A percentile compares a stretch with the other conserved stretches of the same genome.
These are phyloP conservation scores for Heliconius congener DNA, from an alignment of 1,140 invertebrate species.

Conservation along the genomic window DNA sequence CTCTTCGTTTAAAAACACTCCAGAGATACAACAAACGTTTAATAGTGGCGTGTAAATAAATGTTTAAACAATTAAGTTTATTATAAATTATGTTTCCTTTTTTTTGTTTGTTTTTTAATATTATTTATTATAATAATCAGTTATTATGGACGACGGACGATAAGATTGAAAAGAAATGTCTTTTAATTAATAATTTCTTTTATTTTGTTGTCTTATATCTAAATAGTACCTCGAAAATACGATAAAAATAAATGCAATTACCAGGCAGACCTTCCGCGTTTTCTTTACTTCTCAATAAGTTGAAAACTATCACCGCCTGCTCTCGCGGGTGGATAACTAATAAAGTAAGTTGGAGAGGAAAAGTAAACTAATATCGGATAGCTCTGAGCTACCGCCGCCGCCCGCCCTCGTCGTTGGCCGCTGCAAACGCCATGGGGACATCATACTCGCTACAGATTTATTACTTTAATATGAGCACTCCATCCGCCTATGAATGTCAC, in stretches of 20 bases:
- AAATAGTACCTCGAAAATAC: neutral
- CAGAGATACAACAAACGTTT: constrained; percentile 25
- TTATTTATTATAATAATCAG: no score
- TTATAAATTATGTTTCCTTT: no score
- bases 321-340: constrained; percentile 74
- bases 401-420: constrained; percentile 52
- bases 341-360: constrained; percentile 80
- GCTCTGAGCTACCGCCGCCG: constrained; percentile 48
- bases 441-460: constrained; percentile 74
- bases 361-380: constrained; percentile 81
- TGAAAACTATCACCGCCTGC: constrained; percentile 73
- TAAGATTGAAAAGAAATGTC: no score
- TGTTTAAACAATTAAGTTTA: neutral
- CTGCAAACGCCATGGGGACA: constrained; percentile 46
- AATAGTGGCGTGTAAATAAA: constrained; percentile 7
- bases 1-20: constrained; percentile 26
- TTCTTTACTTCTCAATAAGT: constrained; percentile 72
- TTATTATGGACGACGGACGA: no score
- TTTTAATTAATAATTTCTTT: no score
- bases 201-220: no score
- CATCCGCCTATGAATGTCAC: constrained; percentile 64
- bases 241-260: constrained; percentile 50
- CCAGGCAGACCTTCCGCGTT: constrained; percentile 39
- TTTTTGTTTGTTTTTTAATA: no score
- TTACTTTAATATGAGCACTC: constrained; percentile 76